These are phyloP conservation scores for Antitype chi DNA, from an alignment of 2,888 invertebrate species.

Conservation along the genomic window DNA sequence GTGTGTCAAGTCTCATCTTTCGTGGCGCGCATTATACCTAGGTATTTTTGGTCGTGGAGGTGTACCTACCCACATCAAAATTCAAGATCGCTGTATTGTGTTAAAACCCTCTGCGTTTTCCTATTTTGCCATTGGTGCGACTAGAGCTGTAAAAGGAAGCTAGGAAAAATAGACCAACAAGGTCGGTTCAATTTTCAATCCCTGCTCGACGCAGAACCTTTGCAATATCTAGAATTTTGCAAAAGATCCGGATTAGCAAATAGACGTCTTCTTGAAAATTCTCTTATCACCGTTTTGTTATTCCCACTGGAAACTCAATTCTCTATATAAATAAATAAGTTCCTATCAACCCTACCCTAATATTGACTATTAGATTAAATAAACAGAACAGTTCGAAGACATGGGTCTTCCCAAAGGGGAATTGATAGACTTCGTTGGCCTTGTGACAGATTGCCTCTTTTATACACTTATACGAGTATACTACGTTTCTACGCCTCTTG, in stretches of 20 bases:
- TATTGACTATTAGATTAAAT: slow-evolving; percentile 33
- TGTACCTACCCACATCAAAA: neutral
- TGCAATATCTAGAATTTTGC: neutral
- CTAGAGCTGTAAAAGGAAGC: neutral
- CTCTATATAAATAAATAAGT: slow-evolving; percentile 12
- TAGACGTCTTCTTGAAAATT: neutral
- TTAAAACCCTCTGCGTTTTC: neutral
- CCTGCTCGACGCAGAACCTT: neutral
- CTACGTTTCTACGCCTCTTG: slow-evolving; percentile 8
- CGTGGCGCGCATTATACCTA: too few relatives aligned
- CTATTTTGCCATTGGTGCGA: neutral
- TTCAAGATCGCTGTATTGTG: neutral
- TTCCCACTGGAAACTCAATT: neutral
- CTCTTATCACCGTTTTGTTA: neutral
- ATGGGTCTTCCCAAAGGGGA: slow-evolving; percentile 42
- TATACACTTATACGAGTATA: slow-evolving; percentile 8
- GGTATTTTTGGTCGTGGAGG: neutral
- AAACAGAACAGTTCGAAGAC: slow-evolving; percentile 38
- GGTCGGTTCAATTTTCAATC: neutral
- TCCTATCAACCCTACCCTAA: slow-evolving; percentile 12
- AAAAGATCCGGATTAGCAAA: neutral
- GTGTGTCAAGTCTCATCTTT: too few relatives aligned
- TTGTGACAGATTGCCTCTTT: slow-evolving; percentile 44
- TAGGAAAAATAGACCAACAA: neutral
- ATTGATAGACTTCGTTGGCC: slow-evolving; percentile 27